phyloP scores from a whole-genome alignment of 1,140 invertebrate species.

The Pachypeltis micranthus region DNA sequence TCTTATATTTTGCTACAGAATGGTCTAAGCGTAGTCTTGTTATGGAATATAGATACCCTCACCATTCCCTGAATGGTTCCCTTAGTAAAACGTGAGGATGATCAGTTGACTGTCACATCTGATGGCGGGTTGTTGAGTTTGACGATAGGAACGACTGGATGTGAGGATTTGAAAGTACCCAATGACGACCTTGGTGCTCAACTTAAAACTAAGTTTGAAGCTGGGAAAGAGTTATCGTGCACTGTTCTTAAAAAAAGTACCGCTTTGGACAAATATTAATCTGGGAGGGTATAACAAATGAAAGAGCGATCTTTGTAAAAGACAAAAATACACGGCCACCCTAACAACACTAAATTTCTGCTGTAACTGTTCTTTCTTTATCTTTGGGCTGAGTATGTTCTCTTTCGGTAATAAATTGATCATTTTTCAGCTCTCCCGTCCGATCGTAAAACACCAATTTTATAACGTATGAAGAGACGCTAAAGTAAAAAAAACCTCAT shows the following conservation, averaged over 20 bases:
- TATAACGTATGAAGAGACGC: background rate
- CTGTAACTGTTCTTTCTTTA: background rate
- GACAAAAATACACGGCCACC: background rate
- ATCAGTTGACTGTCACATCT: constrained; percentile 79
- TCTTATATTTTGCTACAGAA: too few relatives aligned
- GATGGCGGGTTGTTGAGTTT: constrained; percentile 84
- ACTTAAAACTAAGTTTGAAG: constrained; percentile 63
- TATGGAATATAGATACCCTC: too few relatives aligned
- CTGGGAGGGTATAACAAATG: background rate
- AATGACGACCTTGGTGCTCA: constrained; percentile 77
- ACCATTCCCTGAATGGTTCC: too few relatives aligned
- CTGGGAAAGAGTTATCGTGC: constrained; percentile 79
- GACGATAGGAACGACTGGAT: constrained; percentile 88
- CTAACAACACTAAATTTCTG: background rate
- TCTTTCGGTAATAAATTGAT: background rate
- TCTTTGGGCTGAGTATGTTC: background rate
- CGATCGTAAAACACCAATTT: background rate
- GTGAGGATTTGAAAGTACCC: constrained; percentile 91
- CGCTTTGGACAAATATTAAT: constrained; percentile 76
- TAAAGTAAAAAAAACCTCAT: background rate
- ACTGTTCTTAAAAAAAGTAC: constrained; percentile 87
- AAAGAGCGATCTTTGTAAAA: background rate
- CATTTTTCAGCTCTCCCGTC: background rate
- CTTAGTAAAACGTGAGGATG: too few relatives aligned
- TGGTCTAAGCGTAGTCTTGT: too few relatives aligned